Percentiles rank a stretch among this genome's conserved stretches.
Evolutionary conservation across 2,113 vertebrate genomes (phyloP).

Genomic region (Psammodynastes pulverulentus): DNA sequence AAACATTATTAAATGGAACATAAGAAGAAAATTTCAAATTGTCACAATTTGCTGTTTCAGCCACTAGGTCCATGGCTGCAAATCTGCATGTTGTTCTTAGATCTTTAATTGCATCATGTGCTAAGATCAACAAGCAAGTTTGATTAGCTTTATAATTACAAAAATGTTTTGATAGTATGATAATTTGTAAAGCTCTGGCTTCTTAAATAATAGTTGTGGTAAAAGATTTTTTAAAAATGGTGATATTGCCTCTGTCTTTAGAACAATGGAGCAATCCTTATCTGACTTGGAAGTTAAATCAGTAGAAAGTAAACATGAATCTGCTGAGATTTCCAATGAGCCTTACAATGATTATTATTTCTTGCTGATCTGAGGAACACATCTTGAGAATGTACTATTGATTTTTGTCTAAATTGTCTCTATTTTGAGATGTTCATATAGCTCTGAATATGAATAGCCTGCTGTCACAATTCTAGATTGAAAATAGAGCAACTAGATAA

Average conservation of each 20-base stretch:
- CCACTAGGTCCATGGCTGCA: neutral
- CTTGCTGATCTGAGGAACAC: neutral
- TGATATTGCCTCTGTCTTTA: conserved; percentile 24
- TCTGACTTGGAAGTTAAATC: neutral
- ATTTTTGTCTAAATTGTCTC: neutral
- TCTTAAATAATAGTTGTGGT: conserved; percentile 49
- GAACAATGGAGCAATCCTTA: neutral
- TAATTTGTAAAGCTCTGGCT: conserved; percentile 55
- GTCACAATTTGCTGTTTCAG: neutral
- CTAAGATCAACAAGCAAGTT: conserved; percentile 38
- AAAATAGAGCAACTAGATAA: neutral
- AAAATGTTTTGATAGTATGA: conserved; percentile 51
- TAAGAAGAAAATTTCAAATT: neutral
- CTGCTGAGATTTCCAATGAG: neutral
- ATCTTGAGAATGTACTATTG: neutral
- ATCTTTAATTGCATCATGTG: conserved; percentile 52
- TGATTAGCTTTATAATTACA: conserved; percentile 33
- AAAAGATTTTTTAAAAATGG: conserved; percentile 31
- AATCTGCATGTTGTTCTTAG: neutral
- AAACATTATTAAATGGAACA: neutral
- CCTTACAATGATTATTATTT: neutral
- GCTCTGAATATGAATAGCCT: neutral
- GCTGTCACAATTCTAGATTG: neutral
- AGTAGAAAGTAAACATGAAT: neutral
- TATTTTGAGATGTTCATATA: neutral